These are phyloP conservation scores for Scolopax mira DNA, from an alignment of 2,113 vertebrate species.

Conservation along the genomic window DNA sequence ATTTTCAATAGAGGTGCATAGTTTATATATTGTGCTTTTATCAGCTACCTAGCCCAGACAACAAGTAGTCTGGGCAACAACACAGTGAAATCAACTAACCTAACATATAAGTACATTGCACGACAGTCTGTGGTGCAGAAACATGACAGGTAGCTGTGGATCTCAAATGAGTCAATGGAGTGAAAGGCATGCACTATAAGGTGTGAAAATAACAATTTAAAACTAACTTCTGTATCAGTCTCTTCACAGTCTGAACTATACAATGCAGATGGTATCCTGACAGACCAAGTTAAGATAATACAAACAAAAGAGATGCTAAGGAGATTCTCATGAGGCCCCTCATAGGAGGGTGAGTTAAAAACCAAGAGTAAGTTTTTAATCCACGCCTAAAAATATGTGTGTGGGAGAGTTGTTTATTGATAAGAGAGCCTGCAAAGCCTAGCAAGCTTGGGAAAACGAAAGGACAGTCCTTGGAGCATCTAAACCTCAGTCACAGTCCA, in stretches of 20 bases:
- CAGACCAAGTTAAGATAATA: neutral
- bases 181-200: neutral
- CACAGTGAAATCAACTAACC: neutral
- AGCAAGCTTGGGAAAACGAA: neutral
- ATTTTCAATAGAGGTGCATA: neutral
- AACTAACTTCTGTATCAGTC: neutral
- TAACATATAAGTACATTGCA: rapidly evolving
- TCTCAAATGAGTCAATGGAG: neutral
- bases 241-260: neutral
- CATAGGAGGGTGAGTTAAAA: neutral
- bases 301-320: neutral
- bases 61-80: neutral
- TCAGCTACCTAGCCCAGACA: rapidly evolving
- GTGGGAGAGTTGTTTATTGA: rapidly evolving
- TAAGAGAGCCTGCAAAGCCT: neutral
- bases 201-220: neutral
- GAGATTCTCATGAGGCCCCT: neutral
- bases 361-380: neutral
- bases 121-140: neutral
- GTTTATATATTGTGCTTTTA: neutral
- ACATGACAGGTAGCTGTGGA: neutral
- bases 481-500: neutral
- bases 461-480: neutral
- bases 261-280: rapidly evolving
- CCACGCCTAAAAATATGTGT: neutral